Evolutionary conservation across 2,888 invertebrate species (phyloP).

Genomic region (Cacoxenus indagator): DNA sequence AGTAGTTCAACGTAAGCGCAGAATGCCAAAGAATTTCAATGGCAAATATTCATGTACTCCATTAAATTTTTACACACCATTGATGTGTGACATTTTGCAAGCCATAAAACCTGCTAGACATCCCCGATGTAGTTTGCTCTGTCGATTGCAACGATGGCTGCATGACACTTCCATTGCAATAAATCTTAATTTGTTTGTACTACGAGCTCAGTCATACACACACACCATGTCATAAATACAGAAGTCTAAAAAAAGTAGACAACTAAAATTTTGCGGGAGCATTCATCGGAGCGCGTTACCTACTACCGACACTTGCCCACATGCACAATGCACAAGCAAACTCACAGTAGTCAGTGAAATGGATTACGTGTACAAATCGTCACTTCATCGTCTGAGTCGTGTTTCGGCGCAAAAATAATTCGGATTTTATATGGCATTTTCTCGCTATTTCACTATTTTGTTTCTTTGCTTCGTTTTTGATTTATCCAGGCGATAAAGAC

Average conservation of each 20-base stretch:
- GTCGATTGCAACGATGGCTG: background rate
- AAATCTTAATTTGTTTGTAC: conserved; percentile 60
- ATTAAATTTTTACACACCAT: background rate
- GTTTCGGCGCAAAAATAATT: too few species aligned
- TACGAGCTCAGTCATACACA: background rate
- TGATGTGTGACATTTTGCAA: background rate
- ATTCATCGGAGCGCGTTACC: too few species aligned
- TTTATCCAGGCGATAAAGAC: too few species aligned
- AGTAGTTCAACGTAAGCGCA: background rate
- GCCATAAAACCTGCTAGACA: background rate
- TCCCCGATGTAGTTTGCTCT: background rate
- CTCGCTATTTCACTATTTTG: too few species aligned
- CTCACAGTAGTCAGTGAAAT: too few species aligned
- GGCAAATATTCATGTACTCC: background rate
- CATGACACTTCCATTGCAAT: conserved; percentile 33
- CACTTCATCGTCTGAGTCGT: too few species aligned
- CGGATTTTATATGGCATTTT: too few species aligned
- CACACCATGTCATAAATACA: background rate
- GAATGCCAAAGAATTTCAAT: background rate
- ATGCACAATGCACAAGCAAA: too few species aligned
- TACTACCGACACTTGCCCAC: too few species aligned
- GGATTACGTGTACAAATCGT: too few species aligned
- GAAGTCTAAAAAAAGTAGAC: background rate
- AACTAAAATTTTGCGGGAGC: too few species aligned
- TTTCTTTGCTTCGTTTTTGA: too few species aligned